Evolutionary conservation across 2,797 vertebrate species (phyloP), one percentile per base, ranked within the genome.

Genomic region (Tapirus indicus): DNA sequence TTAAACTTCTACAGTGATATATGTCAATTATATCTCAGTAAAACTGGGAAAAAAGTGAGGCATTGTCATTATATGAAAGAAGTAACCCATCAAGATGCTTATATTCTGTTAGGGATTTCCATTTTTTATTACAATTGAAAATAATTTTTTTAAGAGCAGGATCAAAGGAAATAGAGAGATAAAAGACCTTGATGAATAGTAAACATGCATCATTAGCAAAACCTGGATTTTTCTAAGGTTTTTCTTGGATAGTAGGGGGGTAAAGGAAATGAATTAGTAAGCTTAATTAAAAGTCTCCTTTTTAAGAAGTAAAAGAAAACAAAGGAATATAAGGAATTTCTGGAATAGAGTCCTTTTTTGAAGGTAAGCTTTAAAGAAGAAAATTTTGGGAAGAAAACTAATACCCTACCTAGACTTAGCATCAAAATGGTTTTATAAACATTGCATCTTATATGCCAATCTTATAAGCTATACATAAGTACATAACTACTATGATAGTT

Each of bases 401-500:
- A 96, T 97, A 97, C 94, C 58, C 52, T 97, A 94, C 96, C 41
- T 52, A 54, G 80, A 88, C 49, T 98, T 97, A 91, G 64, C 78
- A 98, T 96, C 97, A 95, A 88, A 92, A 97, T 83, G 82, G 90
- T 94, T 98, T 97, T 98, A 95, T 97, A 95, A 98, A 87, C 94
- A 80, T 82, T 97, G 78, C 0, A 6, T 41, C 0, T 97, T 95
- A 95, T 90, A 91, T 88, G 79, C 72, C 91, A 97, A 93, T 97
- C 91, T 94, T 83, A 47, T 7, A 7, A 93, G 5, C 41, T 77
- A 54, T n/a, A 18, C 2, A 29, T 89, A 77, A 74, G 32, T 82
- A 75, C 11, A 35, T 80, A 84, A 86, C 17, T 66, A 68, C 18
- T 85, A 16, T 79, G 8, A 68, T 89, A 49, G 11, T 84, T 17